phyloP scores from a whole-genome alignment of 2,113 vertebrate species.

The Phasianus colchicus region DNA sequence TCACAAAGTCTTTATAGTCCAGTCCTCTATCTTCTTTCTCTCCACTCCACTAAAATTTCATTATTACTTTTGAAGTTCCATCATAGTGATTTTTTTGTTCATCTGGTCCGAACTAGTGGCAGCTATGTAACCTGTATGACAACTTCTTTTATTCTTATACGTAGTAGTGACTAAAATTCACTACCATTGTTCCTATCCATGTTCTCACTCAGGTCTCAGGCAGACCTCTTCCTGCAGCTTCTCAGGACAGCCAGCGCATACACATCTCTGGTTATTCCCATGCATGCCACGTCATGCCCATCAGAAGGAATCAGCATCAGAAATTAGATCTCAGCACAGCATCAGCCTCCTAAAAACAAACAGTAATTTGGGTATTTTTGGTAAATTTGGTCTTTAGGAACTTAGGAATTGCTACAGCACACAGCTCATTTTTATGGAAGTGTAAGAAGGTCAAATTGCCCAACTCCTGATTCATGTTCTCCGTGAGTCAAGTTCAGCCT shows the following conservation, averaged over 20 bases:
- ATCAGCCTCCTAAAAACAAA: neutral
- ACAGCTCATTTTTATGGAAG: neutral
- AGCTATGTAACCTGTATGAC: neutral
- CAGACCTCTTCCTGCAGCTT: neutral
- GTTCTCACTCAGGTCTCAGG: neutral
- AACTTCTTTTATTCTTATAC: neutral
- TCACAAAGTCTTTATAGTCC: neutral
- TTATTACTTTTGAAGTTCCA: neutral
- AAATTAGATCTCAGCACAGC: neutral
- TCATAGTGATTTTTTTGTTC: neutral
- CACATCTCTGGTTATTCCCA: neutral
- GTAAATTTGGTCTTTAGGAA: neutral
- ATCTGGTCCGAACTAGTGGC: neutral
- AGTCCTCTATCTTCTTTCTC: neutral
- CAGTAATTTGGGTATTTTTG: neutral
- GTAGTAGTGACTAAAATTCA: neutral
- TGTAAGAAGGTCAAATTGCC: neutral
- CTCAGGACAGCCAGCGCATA: neutral
- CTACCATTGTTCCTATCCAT: neutral
- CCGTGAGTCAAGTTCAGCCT: neutral
- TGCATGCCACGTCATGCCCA: neutral
- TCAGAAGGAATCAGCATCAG: neutral
- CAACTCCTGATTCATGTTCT: neutral
- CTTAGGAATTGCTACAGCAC: neutral
- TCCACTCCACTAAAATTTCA: neutral